Evolutionary conservation across 1,140 invertebrate genomes (phyloP), one percentile per base, ranked within the genome.

Genomic region (Drosophila leontia): DNA sequence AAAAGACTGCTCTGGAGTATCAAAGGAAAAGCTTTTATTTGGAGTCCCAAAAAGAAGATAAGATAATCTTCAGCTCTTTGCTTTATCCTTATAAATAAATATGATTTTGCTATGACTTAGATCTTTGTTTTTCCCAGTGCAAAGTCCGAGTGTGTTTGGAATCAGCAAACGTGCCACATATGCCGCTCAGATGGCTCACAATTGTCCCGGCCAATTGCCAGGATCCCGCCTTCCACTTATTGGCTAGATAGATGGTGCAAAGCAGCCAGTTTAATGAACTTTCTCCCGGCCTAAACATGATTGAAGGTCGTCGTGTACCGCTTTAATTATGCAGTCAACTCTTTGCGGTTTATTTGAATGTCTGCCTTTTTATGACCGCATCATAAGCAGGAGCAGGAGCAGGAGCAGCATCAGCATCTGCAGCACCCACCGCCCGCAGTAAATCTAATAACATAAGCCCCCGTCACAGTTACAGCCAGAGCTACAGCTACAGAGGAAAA

Each of bases 391-490:
- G 47, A 60, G 44, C 44, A 63, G 64, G 47, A 60, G 44, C 58
- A 55, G 59, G 51, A 76, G 58, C 61, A 67, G 42, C 68, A 59
- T 51, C 72, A 65, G 44, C 65, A 62, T 39, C 60, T 35, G 34
- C 53, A 67, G 34, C 75, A 68, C 53, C 72, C 53, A 75, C 53
- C 35, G 29, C 12, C 59, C 57, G 41, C 55, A 39, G 80, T 88
- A 90, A 81, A 90, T 88, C 85, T 88, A 90, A 88, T 88, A 88
- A 84, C 78, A 87, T 83, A 86, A 86, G 64, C 79, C 75, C 75
- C 69, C 39, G 53, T 48, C 51, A 58, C 29, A 51, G 50, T 44
- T 26, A 41, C 47, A 65, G 48, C 44, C 32, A 17, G 62, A 56
- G 48, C 44, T 37, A 17, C 71, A 56, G 51, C 57, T 42, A 62